Evolutionary conservation across 2,113 vertebrate genomes (phyloP), one percentile per base, ranked within the genome.

Genomic region (Misgurnus mizolepis): DNA sequence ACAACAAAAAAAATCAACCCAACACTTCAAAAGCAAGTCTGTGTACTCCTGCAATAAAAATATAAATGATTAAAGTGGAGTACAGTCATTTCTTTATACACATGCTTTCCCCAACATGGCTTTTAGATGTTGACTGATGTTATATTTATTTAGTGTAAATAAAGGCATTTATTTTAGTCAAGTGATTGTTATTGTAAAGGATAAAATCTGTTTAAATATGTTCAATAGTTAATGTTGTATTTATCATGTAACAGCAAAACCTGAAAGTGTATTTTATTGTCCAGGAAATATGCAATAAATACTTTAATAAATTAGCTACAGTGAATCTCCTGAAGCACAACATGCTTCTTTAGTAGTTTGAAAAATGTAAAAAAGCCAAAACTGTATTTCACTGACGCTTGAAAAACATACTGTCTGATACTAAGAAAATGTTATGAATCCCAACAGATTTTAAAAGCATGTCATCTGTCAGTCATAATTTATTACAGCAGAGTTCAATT

Each of bases 211-310:
- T 4, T 53, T 53, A 5, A 12, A 11, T 4, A 5, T 2, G 5
- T 14, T 4, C 50, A 17, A 5, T 5, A 14, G 50, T 53, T 53
- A 2, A 14, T 14, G 1, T 14, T 53, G 8, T 7, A 45, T 45
- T 7, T 53, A 5, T 17, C 12, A 14, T 4, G 15, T 43, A 10
- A 41, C 67, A 10, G 40, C 71, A 2, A 55, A 34, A 73, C 47
- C 39, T 80, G 80, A 74, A 55, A 41, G 50, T 67, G 65, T 72
- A 55, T 11, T 84, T 53, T 67, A 84, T 83, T 83, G 84, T 80
- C 68, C 83, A 86, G 89, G 90, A 90, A 89, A 90, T 65, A 41
- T 47, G 49, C 73, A 83, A 72, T 86, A 90, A 87, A 78, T 67
- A 83, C 62, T 67, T 60, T 4, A 61, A 81, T 18, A 76, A 69